Base-by-base conservation (phyloP, 2,113 vertebrate species). In the Tamias sibiricus region DNA sequence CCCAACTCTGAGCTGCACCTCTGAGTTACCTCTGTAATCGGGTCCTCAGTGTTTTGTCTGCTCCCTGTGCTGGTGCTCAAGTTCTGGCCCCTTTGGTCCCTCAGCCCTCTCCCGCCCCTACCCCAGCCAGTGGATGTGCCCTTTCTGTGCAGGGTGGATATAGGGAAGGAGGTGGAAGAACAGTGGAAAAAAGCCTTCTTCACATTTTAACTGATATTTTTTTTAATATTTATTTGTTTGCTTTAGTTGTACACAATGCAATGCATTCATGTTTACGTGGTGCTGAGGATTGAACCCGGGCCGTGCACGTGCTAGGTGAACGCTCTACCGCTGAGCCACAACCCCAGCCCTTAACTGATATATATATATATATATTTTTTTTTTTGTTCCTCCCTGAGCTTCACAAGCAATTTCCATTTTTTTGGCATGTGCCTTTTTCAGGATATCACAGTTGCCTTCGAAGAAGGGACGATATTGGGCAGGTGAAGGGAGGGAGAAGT, bases 161-260 rank as follows among this genome's bases (percentile, higher is more conserved):
- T 7, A 20, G 35, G n/a, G 6, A 35, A 6, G 8, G 14, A 7
- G 20, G 40, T 6, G 0, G 5, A 30, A 10, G 11, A 19, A 6
- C 35, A 10, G 17, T 6, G 9, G 35, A 40, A 19, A 49, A 64
- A 54, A 83, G 30, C n/a, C 37, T 19, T 37, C 8, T 11, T 22
- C n/a, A n/a, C n/a, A n/a, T n/a, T n/a, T n/a, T n/a, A n/a, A n/a
- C n/a, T n/a, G n/a, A n/a, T n/a, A n/a, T n/a, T n/a, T n/a, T n/a
- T n/a, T n/a, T n/a, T n/a, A n/a, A n/a, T n/a, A n/a, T n/a, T n/a
- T n/a, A n/a, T n/a, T n/a, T n/a, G n/a, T n/a, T n/a, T n/a, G n/a
- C n/a, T n/a, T n/a, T n/a, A n/a, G n/a, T n/a, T n/a, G n/a, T n/a
- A n/a, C n/a, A n/a, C n/a, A n/a, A n/a, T n/a, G n/a, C n/a, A n/a